Evolutionary conservation across 2,113 vertebrate genomes (phyloP).

Genomic region (Pseudonaja textilis): DNA sequence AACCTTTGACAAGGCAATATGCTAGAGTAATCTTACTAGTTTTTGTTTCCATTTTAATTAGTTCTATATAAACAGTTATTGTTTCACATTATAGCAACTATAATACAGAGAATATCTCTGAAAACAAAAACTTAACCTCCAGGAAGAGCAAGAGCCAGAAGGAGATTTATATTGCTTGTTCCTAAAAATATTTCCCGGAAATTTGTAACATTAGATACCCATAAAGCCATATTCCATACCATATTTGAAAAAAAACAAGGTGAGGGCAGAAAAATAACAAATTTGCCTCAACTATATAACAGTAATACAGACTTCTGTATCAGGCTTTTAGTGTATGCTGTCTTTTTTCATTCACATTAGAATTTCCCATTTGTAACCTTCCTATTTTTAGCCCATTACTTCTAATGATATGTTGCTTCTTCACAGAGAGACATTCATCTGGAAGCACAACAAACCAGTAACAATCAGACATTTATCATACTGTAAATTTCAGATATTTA

Average conservation of each 20-base stretch:
- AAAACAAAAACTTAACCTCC: neutral
- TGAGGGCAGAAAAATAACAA: neutral
- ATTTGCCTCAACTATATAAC: neutral
- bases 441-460: constrained; percentile 17
- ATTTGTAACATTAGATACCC: neutral
- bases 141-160: neutral
- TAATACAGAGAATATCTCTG: neutral
- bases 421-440: neutral
- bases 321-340: neutral
- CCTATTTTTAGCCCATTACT: neutral
- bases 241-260: neutral
- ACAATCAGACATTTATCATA: neutral
- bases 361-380: neutral
- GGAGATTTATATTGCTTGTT: neutral
- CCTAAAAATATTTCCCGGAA: neutral
- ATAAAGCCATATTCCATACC: neutral
- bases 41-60: neutral
- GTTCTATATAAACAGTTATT: neutral
- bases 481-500: neutral
- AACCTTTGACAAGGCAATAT: neutral
- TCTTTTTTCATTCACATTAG: neutral
- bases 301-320: neutral
- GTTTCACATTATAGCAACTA: neutral
- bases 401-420: neutral
- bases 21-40: neutral